Evolutionary conservation across 2,888 invertebrate species (phyloP).

Genomic region (Cosmopolites sordidus): DNA sequence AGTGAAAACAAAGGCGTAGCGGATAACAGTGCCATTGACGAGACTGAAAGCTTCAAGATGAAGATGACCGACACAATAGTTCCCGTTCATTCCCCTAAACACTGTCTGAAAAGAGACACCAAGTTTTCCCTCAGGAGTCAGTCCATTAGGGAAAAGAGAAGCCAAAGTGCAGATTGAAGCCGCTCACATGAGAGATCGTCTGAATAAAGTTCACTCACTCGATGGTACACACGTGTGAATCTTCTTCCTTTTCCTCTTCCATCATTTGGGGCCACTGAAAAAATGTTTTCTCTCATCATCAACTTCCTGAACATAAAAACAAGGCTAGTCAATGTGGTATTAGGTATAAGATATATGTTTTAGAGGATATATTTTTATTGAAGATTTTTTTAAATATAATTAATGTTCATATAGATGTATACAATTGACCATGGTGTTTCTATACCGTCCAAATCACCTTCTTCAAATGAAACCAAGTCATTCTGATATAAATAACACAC

Average conservation of each 20-base stretch:
- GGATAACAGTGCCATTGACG: slow-evolving; percentile 24
- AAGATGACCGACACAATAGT: slow-evolving; percentile 33
- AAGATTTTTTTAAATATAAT: no score
- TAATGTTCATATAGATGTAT: no score
- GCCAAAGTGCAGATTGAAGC: slow-evolving; percentile 39
- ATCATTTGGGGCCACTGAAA: background rate
- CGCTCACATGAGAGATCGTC: slow-evolving; percentile 30
- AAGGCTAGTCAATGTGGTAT: no score
- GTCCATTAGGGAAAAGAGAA: slow-evolving; percentile 43
- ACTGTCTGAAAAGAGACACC: slow-evolving; percentile 38
- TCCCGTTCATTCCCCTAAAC: slow-evolving; percentile 44
- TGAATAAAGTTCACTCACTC: slow-evolving; percentile 36
- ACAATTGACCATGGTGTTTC: no score
- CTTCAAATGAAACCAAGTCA: no score
- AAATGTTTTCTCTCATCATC: background rate
- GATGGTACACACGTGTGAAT: slow-evolving; percentile 39
- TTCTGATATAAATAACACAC: no score
- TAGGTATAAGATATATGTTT: no score
- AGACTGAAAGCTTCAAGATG: slow-evolving; percentile 34
- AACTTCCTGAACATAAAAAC: no score
- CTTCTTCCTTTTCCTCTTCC: no score
- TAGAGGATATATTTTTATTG: no score
- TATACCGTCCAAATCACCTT: no score
- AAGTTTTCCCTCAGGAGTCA: slow-evolving; percentile 44
- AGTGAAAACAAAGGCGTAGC: slow-evolving; percentile 24